A percentile compares a stretch with the other conserved stretches of the same genome.
Conservation (phyloP, 1,140 invertebrate species). For the Oscheius sp. region DNA sequence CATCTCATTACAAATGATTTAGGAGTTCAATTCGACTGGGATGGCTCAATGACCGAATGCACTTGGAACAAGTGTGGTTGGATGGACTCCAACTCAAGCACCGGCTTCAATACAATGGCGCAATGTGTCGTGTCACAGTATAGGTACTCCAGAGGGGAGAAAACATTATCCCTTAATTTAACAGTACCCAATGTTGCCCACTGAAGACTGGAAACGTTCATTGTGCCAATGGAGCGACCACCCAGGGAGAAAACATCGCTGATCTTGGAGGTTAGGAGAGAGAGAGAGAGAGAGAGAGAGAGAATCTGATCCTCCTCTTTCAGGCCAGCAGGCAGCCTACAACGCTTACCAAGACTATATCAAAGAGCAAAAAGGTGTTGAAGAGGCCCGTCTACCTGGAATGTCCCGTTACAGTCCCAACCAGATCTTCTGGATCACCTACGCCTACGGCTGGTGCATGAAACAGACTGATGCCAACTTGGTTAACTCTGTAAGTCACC, state of each 20-base stretch:
- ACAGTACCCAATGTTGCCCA: constrained; percentile 46
- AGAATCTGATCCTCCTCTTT: background rate
- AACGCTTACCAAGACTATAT: constrained; percentile 45
- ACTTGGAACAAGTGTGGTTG: constrained; percentile 45
- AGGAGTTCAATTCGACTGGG: constrained; percentile 46
- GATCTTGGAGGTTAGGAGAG: constrained; percentile 50
- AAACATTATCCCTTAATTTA: background rate
- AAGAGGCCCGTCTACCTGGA: constrained; percentile 47
- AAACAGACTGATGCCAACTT: constrained; percentile 37
- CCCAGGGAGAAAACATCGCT: constrained; percentile 53
- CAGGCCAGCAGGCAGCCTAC: constrained; percentile 51
- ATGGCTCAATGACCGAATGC: constrained; percentile 40
- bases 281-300: background rate
- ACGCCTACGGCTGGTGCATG: constrained; percentile 52
- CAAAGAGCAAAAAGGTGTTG: constrained; percentile 18
- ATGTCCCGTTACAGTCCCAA: constrained; percentile 48
- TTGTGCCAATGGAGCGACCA: constrained; percentile 52
- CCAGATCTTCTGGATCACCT: constrained; percentile 56
- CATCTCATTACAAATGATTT: no score
- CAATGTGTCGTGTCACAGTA: constrained; percentile 50
- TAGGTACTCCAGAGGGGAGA: constrained; percentile 1
- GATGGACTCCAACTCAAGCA: constrained; percentile 42
- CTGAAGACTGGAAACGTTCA: constrained; percentile 45
- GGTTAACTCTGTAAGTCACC: no score
- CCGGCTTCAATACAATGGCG: constrained; percentile 50